Percentiles rank a stretch among this genome's conserved stretches.
Conservation (phyloP, 64 coral and sea anemone species). For the Platygyra sinensis region DNA sequence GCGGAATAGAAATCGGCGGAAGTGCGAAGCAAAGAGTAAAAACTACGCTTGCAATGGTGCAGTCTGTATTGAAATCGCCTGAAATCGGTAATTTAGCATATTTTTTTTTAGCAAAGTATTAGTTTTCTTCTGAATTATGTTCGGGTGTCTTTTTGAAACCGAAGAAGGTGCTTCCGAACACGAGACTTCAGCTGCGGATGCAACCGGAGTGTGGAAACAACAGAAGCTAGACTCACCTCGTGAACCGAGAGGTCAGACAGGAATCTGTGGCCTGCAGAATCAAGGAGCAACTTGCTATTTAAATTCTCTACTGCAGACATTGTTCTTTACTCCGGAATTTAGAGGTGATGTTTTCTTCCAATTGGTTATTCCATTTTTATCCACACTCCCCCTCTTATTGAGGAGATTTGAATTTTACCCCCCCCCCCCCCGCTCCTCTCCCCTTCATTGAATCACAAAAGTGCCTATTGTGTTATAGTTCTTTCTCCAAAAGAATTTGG, state of each 20-base stretch:
- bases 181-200: not conserved
- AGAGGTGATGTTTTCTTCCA: slow-evolving; percentile 52
- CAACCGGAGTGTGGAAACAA: not conserved
- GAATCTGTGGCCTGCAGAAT: slow-evolving; percentile 81
- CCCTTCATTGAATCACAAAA: too few species aligned
- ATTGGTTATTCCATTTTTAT: too few species aligned
- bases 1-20: not conserved
- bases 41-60: slow-evolving; percentile 1
- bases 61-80: not conserved
- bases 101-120: not conserved
- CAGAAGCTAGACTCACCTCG: slow-evolving; percentile 21
- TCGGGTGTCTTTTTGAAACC: slow-evolving; percentile 69
- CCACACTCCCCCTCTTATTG: too few species aligned
- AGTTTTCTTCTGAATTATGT: slow-evolving; percentile 44
- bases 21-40: not conserved
- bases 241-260: slow-evolving; percentile 51
- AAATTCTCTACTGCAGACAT: slow-evolving; percentile 84
- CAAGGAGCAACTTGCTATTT: slow-evolving; percentile 92
- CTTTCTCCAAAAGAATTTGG: too few species aligned
- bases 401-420: too few species aligned
- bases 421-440: too few species aligned
- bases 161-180: slow-evolving; percentile 32
- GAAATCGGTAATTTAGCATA: not conserved
- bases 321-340: slow-evolving; percentile 86
- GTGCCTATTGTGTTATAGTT: too few species aligned